phyloP scores from a whole-genome alignment of 1,140 invertebrate species.

The Brachionus koreanus region DNA sequence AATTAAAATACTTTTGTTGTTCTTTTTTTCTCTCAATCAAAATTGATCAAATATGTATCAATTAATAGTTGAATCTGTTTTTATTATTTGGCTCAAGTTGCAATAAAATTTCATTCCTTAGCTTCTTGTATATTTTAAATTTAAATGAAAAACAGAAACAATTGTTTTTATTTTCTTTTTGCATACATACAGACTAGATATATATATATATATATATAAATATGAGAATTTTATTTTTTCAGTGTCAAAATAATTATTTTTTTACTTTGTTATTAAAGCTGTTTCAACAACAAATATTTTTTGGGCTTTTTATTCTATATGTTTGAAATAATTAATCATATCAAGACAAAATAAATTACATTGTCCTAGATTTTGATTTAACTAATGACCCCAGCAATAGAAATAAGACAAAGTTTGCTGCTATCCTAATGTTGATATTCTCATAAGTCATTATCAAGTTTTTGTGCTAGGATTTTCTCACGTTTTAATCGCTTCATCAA shows the following conservation, averaged over 20 bases:
- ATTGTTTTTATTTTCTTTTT: background rate
- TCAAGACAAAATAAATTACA: background rate
- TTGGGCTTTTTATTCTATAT: background rate
- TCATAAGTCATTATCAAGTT: too few relatives aligned
- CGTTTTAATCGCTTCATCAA: background rate
- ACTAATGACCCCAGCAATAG: too few relatives aligned
- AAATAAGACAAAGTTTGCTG: too few relatives aligned
- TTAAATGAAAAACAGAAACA: conserved; percentile 30
- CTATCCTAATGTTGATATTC: too few relatives aligned
- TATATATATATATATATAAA: background rate
- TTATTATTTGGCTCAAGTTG: conserved; percentile 22
- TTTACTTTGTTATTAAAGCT: conserved; percentile 19
- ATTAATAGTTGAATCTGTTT: conserved; percentile 28
- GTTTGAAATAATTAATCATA: background rate
- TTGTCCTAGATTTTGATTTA: background rate
- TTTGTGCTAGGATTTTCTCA: background rate
- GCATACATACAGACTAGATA: background rate
- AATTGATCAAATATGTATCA: conserved; percentile 25
- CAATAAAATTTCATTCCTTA: background rate
- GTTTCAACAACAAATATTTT: background rate
- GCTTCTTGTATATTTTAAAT: background rate
- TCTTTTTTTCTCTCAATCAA: background rate
- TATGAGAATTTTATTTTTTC: background rate
- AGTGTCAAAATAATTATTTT: conserved; percentile 23
- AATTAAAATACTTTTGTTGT: background rate